phyloP scores from a whole-genome alignment of 2,888 invertebrate species.

The Camponotus fellah region DNA sequence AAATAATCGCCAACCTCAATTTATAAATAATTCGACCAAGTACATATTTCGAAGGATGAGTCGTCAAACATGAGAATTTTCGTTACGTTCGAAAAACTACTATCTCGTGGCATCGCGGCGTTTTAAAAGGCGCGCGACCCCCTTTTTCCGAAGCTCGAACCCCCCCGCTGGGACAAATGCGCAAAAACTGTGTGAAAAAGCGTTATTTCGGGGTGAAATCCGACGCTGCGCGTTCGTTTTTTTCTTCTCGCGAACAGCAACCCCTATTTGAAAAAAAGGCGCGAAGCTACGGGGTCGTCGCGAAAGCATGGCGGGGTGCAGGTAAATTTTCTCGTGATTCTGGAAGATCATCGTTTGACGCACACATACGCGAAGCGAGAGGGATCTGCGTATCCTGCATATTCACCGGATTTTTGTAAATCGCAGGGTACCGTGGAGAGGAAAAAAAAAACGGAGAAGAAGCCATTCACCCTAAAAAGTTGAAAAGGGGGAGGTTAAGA shows the following conservation, averaged over 20 bases:
- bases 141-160: constrained; percentile 40
- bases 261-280: constrained; percentile 44
- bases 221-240: constrained; percentile 77
- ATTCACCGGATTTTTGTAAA: constrained; percentile 82
- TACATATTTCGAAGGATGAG: background rate
- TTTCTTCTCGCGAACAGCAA: constrained; percentile 56
- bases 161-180: constrained; percentile 60
- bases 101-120: constrained; percentile 54
- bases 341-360: constrained; percentile 79
- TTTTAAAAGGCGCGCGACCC: constrained; percentile 58
- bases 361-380: constrained; percentile 64
- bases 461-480: constrained; percentile 73
- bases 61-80: constrained; percentile 75
- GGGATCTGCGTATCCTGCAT: constrained; percentile 84
- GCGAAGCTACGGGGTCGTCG: constrained; percentile 57
- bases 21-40: background rate
- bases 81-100: constrained; percentile 65
- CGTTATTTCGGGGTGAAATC: constrained; percentile 85
- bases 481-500: constrained; percentile 68
- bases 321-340: constrained; percentile 85
- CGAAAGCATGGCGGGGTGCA: constrained; percentile 76
- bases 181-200: constrained; percentile 85
- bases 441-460: constrained; percentile 66
- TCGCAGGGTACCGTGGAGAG: constrained; percentile 71
- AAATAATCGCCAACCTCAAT: background rate